These are phyloP conservation scores for Microtus californicus DNA, from an alignment of 2,797 vertebrate genomes.

Conservation along the genomic window DNA sequence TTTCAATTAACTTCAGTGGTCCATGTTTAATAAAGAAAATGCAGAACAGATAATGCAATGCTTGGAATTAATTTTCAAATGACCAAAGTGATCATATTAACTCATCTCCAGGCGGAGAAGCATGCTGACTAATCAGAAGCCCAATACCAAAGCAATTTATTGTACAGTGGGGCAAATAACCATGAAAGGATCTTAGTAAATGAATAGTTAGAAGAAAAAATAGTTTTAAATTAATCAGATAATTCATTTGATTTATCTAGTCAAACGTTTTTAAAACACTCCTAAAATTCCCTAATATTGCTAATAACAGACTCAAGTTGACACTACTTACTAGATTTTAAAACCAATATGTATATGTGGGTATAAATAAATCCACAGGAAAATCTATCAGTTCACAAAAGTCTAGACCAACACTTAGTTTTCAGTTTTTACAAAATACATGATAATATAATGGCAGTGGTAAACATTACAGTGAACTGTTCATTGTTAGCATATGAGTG, in stretches of 20 bases:
- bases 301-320: not conserved
- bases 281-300: not conserved
- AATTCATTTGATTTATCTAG: not conserved
- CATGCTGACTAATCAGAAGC: conserved; percentile 15
- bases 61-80: conserved; percentile 63
- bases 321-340: not conserved
- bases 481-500: not conserved
- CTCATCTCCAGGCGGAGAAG: conserved; percentile 9
- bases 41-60: conserved; percentile 1
- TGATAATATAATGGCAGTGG: not conserved
- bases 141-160: not conserved
- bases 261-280: conserved; percentile 10
- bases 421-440: not conserved
- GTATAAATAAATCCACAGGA: not conserved
- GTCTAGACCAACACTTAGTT: not conserved
- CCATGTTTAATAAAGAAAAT: conserved; percentile 33
- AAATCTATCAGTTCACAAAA: conserved; percentile 25
- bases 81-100: conserved; percentile 51
- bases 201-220: conserved; percentile 20
- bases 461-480: not conserved
- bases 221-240: conserved; percentile 37
- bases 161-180: conserved; percentile 5
- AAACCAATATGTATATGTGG: not conserved
- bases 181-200: conserved; percentile 41
- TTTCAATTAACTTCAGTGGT: conserved; percentile 48